Evolutionary conservation across 2,888 invertebrate genomes (phyloP), one percentile per base, ranked within the genome.

Genomic region (Caenorhabditis japonica): DNA sequence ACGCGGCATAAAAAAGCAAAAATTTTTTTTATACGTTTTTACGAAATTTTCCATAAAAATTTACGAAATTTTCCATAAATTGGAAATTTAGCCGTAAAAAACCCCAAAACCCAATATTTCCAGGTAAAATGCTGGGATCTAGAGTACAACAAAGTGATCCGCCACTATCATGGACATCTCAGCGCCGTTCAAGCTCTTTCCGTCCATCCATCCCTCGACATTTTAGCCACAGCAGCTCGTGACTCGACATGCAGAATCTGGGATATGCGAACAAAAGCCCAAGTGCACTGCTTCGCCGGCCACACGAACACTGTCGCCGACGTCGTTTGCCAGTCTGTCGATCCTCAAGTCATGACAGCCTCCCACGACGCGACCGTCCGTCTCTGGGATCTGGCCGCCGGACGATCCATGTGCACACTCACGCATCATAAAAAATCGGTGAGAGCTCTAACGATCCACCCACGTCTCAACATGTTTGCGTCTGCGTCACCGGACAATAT

Each of bases 251-350:
- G 95, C 0, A 91, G 99, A 76, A 94, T 97, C 55, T 99, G 99
- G 99, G 97, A 99, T 89, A 94, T 97, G 94, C 90, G 99, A 64
- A 97, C 95, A 3, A 99, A 99, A 90, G 97, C 97, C 1, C 97
- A 97, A 89, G 94, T 99, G 59, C 96, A 97, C 89, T 96, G 96
- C 3, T 90, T 99, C 23, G 91, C 93, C 0, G 97, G 97, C 0
- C 99, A 99, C 89, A 94, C 95, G 0, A 97, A 97, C 88, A 99
- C 97, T 0, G 94, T 99, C 2, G 95, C 97, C 4, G 93, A 94
- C 84, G 94, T 97, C 0, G 92, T 93, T 49, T 93, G 95, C 80
- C 97, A 99, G 90, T 92, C 94, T 0, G 91, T 92, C 0, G 96
- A 97, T 88, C 99, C 99, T 0, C 95, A 95, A 91, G 84, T 87